Evolutionary conservation across 2,797 vertebrate genomes (phyloP).

Genomic region (Parambassis ranga): DNA sequence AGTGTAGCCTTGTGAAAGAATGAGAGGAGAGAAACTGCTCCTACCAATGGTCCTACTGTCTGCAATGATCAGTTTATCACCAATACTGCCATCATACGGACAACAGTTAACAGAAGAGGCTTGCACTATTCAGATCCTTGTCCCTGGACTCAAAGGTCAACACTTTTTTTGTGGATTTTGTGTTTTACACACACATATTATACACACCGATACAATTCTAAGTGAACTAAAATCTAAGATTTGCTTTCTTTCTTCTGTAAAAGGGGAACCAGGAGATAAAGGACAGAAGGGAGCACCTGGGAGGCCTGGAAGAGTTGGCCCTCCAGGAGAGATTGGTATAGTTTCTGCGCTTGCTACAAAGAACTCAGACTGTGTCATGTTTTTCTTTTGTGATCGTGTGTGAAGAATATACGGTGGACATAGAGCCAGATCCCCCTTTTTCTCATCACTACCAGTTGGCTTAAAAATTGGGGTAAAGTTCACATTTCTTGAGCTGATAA

Average conservation of each 20-base stretch:
- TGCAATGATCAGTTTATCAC: conserved; percentile 84
- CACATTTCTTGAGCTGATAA: conserved; percentile 59
- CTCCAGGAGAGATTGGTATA: conserved; percentile 90
- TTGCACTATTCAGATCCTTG: conserved; percentile 95
- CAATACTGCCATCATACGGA: conserved; percentile 77
- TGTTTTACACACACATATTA: not conserved
- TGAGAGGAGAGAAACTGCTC: conserved; percentile 81
- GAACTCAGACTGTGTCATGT: not conserved
- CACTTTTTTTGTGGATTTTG: too few species aligned
- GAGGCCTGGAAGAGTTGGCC: conserved; percentile 92
- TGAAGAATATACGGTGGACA: not conserved
- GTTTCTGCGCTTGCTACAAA: not conserved
- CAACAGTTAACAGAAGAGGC: conserved; percentile 89
- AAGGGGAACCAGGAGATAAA: conserved; percentile 93
- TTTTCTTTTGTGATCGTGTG: not conserved
- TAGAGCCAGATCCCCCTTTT: not conserved
- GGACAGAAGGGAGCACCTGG: conserved; percentile 93
- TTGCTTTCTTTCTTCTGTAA: conserved; percentile 5
- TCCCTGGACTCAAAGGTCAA: conserved; percentile 99
- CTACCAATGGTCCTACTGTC: conserved; percentile 77
- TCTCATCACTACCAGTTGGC: not conserved
- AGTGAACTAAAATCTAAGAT: too few species aligned
- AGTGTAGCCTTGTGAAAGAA: conserved; percentile 71
- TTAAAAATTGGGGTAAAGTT: conserved; percentile 47
- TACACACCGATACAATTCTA: too few species aligned